These are phyloP conservation scores for Napeogenes sylphis DNA, from an alignment of 2,888 invertebrate species.

Conservation along the genomic window DNA sequence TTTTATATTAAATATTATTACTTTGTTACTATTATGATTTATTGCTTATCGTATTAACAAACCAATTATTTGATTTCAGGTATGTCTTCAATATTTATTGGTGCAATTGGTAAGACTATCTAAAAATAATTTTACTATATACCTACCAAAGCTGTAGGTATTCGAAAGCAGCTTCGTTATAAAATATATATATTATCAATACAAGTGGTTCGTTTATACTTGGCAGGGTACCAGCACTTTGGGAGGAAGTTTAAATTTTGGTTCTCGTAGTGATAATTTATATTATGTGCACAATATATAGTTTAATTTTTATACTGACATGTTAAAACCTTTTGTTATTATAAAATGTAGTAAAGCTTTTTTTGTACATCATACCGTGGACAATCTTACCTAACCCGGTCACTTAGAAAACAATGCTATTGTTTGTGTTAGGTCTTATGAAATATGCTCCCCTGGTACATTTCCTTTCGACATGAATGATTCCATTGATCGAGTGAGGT, in stretches of 20 bases:
- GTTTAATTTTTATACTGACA: background rate
- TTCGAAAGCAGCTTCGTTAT: too few relatives aligned
- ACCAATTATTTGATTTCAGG: too few relatives aligned
- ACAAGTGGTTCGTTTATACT: background rate
- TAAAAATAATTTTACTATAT: too few relatives aligned
- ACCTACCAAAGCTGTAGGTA: too few relatives aligned
- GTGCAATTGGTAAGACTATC: too few relatives aligned
- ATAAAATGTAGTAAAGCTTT: background rate
- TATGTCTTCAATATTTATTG: too few relatives aligned
- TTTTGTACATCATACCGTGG: slow-evolving; percentile 16
- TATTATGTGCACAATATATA: background rate
- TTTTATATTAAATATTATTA: too few relatives aligned
- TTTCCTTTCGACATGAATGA: slow-evolving; percentile 15
- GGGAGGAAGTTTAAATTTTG: background rate
- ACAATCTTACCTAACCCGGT: slow-evolving; percentile 34
- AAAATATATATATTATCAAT: too few relatives aligned
- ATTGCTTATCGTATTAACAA: too few relatives aligned
- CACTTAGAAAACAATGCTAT: slow-evolving; percentile 53
- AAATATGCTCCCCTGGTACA: slow-evolving; percentile 23
- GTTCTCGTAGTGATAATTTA: background rate
- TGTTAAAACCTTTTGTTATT: too few relatives aligned
- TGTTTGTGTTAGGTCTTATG: slow-evolving; percentile 33
- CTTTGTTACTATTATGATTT: too few relatives aligned
- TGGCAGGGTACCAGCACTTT: background rate
- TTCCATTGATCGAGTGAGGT: slow-evolving; percentile 12